These are phyloP conservation scores for Sesia apiformis DNA, from an alignment of 2,888 invertebrate species.

Conservation along the genomic window DNA sequence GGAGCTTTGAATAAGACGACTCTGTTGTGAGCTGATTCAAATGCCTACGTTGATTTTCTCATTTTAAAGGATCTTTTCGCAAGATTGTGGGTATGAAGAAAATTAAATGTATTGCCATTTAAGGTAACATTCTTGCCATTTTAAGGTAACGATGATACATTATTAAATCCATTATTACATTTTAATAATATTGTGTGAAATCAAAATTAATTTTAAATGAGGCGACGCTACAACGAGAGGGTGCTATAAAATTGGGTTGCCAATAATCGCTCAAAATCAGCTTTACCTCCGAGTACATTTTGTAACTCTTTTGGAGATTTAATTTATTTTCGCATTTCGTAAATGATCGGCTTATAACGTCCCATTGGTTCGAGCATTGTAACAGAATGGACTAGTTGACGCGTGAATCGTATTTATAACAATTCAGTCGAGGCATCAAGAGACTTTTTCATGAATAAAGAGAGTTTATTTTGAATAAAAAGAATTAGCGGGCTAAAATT, in stretches of 20 bases:
- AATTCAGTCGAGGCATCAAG: background rate
- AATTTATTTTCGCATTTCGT: slow-evolving; percentile 40
- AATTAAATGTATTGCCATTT: background rate
- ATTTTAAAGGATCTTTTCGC: slow-evolving; percentile 28
- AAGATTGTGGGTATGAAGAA: background rate
- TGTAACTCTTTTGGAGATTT: slow-evolving; percentile 15
- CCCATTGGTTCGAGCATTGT: slow-evolving; percentile 55
- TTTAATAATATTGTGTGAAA: background rate
- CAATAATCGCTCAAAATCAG: slow-evolving; percentile 5
- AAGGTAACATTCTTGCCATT: background rate
- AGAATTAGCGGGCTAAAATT: background rate
- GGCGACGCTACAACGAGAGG: background rate
- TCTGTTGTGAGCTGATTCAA: slow-evolving; percentile 33
- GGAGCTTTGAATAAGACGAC: slow-evolving; percentile 31
- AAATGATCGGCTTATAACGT: slow-evolving; percentile 64
- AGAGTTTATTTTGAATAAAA: background rate
- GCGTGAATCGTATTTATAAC: slow-evolving; percentile 38
- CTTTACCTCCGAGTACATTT: slow-evolving; percentile 3
- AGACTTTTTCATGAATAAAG: background rate
- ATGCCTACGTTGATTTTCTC: slow-evolving; percentile 34
- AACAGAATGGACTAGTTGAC: slow-evolving; percentile 59
- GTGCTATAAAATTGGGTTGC: background rate
- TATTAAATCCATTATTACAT: background rate
- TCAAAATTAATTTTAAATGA: background rate
- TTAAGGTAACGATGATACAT: background rate